These are phyloP conservation scores for Brachylomia viminalis DNA, from an alignment of 2,888 invertebrate species.

Conservation along the genomic window DNA sequence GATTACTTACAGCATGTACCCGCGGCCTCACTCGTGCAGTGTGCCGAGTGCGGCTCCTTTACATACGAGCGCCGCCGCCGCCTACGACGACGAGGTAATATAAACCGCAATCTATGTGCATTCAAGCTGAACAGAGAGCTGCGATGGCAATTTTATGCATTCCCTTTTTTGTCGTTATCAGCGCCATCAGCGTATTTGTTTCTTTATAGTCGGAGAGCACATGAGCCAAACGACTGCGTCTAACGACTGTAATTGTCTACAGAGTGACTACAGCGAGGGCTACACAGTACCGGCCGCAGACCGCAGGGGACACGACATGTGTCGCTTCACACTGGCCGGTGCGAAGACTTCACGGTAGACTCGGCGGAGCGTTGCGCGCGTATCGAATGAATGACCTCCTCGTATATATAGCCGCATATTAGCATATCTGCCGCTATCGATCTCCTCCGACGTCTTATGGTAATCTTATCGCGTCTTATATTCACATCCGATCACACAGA, in stretches of 20 bases:
- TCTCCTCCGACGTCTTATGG: constrained; percentile 32
- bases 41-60: not conserved
- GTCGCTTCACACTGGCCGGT: not conserved
- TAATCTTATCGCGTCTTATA: constrained; percentile 58
- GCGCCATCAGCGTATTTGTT: constrained; percentile 40
- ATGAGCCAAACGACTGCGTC: constrained; percentile 5
- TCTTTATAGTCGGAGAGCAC: constrained; percentile 17
- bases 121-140: constrained; percentile 41
- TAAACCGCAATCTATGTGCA: constrained; percentile 32
- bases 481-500: constrained; percentile 47
- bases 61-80: not conserved
- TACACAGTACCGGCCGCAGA: too few species aligned
- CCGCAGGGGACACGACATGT: constrained; percentile 1
- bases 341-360: not conserved
- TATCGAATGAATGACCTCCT: constrained; percentile 42
- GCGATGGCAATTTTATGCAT: constrained; percentile 23
- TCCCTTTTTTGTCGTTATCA: constrained; percentile 39
- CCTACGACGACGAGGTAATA: not conserved
- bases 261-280: not conserved
- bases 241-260: constrained; percentile 7
- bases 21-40: not conserved
- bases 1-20: constrained; percentile 15
- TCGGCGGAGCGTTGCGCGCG: constrained; percentile 24
- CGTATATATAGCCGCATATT: constrained; percentile 35
- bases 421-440: constrained; percentile 50